phyloP scores from a whole-genome alignment of 2,888 invertebrate genomes.

The Hypercompe scribonia region DNA sequence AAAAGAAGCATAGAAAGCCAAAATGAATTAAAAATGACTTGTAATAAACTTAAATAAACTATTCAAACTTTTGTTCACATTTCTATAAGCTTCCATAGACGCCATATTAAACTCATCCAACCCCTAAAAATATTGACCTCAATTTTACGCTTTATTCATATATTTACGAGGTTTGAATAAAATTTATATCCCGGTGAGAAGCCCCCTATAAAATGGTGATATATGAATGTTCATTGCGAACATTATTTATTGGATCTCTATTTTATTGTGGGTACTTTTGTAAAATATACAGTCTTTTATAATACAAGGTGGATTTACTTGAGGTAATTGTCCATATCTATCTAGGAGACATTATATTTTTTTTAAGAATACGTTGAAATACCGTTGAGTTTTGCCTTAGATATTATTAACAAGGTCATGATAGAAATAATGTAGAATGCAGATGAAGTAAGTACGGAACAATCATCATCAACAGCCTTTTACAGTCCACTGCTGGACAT shows the following conservation, averaged over 20 bases:
- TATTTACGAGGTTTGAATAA: conserved; percentile 25
- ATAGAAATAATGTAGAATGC: no score
- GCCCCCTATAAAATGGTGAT: conserved; percentile 35
- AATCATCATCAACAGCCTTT: no score
- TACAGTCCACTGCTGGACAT: no score
- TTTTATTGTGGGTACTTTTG: conserved; percentile 23
- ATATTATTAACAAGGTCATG: no score
- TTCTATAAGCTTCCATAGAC: neutral
- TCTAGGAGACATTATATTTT: neutral
- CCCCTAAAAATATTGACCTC: conserved; percentile 13
- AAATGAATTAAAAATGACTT: no score
- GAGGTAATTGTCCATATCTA: neutral
- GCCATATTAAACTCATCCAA: neutral
- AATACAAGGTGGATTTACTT: neutral
- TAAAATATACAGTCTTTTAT: neutral
- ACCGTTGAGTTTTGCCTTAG: no score
- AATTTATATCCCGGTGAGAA: conserved; percentile 31
- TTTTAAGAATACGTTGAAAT: neutral
- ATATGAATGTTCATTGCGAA: conserved; percentile 23
- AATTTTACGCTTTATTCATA: conserved; percentile 17
- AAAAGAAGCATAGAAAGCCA: no score
- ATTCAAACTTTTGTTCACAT: no score
- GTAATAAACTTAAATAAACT: no score
- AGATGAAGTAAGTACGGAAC: no score
- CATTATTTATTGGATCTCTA: conserved; percentile 29